phyloP scores from a whole-genome alignment of 2,888 invertebrate genomes.

The Epistrophella euchroma region DNA sequence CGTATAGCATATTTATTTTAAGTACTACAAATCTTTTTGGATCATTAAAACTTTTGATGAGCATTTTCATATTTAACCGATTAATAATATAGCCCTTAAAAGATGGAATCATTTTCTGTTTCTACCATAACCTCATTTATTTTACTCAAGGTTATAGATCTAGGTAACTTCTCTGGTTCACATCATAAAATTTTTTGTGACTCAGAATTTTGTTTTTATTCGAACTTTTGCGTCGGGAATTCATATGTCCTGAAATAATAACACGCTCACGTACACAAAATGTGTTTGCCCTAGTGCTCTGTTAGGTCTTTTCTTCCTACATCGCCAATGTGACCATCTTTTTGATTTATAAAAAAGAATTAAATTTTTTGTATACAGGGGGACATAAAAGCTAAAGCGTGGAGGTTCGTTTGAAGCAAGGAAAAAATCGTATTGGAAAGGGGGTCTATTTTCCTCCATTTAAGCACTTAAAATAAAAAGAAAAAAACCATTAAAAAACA shows the following conservation, averaged over 20 bases:
- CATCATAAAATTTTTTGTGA: slow-evolving; percentile 22
- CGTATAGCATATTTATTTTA: neutral
- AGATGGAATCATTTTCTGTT: neutral
- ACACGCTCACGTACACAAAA: slow-evolving; percentile 2
- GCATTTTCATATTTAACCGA: neutral
- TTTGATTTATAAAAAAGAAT: too few relatives aligned
- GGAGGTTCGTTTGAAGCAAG: too few relatives aligned
- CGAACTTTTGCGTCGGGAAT: neutral
- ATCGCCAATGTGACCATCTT: neutral
- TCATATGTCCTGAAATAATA: slow-evolving; percentile 30
- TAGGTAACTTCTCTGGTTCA: neutral
- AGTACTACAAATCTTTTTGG: slow-evolving; percentile 2
- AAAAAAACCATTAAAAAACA: too few relatives aligned
- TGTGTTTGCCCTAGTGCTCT: slow-evolving; percentile 3
- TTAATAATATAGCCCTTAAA: neutral
- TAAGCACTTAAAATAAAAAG: too few relatives aligned
- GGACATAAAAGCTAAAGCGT: too few relatives aligned
- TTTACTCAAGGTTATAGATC: neutral
- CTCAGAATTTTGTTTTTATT: neutral
- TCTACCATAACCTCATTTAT: neutral
- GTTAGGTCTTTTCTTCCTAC: neutral
- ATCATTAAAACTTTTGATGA: slow-evolving; percentile 27
- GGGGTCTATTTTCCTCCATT: too few relatives aligned
- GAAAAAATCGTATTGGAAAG: too few relatives aligned
- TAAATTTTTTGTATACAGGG: too few relatives aligned